phyloP scores from a whole-genome alignment of 1,140 invertebrate species.

The Notospermus geniculatus region DNA sequence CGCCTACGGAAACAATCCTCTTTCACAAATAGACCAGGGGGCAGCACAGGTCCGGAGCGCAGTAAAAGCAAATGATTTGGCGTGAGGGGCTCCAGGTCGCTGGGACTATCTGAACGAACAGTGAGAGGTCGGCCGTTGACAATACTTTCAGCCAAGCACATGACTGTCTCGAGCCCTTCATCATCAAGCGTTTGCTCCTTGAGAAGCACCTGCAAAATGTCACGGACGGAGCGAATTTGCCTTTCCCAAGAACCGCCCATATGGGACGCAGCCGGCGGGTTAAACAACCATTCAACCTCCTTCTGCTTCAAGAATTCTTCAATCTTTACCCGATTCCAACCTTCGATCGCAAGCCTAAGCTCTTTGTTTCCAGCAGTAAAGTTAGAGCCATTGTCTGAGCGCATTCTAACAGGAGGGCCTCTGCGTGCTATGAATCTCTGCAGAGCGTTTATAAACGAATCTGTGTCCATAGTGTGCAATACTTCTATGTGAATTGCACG shows the following conservation, averaged over 20 bases:
- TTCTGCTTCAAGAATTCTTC: not conserved
- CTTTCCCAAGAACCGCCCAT: slow-evolving; percentile 9
- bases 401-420: not conserved
- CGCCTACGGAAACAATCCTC: not conserved
- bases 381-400: slow-evolving; percentile 18
- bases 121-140: slow-evolving; percentile 13
- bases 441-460: slow-evolving; percentile 13
- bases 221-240: slow-evolving; percentile 3
- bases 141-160: slow-evolving; percentile 16
- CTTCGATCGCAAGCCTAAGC: not conserved
- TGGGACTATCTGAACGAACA: not conserved
- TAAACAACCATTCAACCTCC: not conserved
- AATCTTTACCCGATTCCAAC: not conserved
- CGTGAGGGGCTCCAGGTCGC: slow-evolving; percentile 12
- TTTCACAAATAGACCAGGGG: not conserved
- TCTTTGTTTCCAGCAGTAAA: slow-evolving; percentile 3
- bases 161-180: slow-evolving; percentile 14
- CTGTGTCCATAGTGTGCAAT: slow-evolving; percentile 6
- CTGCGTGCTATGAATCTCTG: slow-evolving; percentile 7
- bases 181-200: not conserved
- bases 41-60: not conserved
- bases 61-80: slow-evolving; percentile 14
- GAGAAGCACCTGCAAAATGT: not conserved
- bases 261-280: not conserved
- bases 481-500: slow-evolving; percentile 14